These are phyloP conservation scores for Limosa lapponica DNA, from an alignment of 2,797 vertebrate genomes.

Conservation along the genomic window DNA sequence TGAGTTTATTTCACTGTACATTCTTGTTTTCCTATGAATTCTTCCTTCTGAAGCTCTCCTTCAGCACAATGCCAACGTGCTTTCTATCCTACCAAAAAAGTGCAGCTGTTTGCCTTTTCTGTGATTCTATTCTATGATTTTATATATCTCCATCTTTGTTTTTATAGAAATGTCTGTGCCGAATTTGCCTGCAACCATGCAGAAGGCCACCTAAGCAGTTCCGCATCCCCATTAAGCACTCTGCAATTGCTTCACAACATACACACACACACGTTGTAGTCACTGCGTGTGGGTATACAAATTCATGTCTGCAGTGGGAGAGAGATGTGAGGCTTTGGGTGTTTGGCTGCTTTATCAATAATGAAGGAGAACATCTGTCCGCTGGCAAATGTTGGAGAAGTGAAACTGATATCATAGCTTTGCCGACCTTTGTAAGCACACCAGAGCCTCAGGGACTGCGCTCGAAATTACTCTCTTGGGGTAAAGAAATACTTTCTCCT, in stretches of 20 bases:
- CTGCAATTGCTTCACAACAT: neutral
- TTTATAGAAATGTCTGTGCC: neutral
- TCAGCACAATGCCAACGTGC: neutral
- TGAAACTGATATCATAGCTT: neutral
- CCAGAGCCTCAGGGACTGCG: neutral
- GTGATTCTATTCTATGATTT: too few relatives aligned
- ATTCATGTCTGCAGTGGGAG: neutral
- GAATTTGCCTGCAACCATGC: neutral
- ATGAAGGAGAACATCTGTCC: conserved; percentile 9
- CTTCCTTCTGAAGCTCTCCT: neutral
- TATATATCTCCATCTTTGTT: neutral
- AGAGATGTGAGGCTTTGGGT: neutral
- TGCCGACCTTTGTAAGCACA: neutral
- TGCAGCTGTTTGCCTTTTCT: neutral
- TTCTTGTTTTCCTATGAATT: neutral
- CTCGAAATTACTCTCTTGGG: neutral
- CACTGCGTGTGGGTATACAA: neutral
- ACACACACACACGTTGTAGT: rapidly evolving
- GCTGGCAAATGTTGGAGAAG: neutral
- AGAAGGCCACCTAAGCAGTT: neutral
- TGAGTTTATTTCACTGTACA: neutral
- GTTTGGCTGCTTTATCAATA: neutral
- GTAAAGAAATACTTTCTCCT: neutral
- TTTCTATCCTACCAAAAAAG: neutral
- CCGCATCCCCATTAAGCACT: neutral